Evolutionary conservation across 2,113 vertebrate species (phyloP), one percentile per base, ranked within the genome.

Genomic region (Pomatorhinus ruficollis): DNA sequence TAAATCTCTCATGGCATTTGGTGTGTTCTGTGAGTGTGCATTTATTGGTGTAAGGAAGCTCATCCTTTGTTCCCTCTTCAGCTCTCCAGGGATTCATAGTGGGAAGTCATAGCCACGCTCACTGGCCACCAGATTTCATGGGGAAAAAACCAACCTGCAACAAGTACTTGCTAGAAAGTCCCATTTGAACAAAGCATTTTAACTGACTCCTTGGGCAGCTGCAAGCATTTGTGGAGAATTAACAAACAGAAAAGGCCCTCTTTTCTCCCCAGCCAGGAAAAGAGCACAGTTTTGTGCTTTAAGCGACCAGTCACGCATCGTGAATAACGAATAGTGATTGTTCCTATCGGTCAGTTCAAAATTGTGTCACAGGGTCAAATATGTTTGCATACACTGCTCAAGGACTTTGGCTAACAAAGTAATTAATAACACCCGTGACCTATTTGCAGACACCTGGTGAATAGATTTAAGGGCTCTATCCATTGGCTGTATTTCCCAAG

Each of bases 351-450:
- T 56, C 79, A 83, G 68, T 91, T 89, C 56, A 95, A 96, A 94
- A 66, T 70, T 63, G 69, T 96, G 93, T 94, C 76, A 56, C 25
- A 28, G 64, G 76, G 92, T 96, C 95, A 94, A 81, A 90, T 90
- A 87, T 78, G 95, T 95, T 97, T 96, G 92, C 95, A 81, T 69
- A 92, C 76, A 81, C 72, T 87, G 85, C 30, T 96, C 47, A 83
- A 86, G 47, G 83, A 87, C 68, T 90, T 94, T 78, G 79, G 82
- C 79, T 81, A 88, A 88, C 1, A 1, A 86, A 94, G 63, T 83
- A 80, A 94, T 78, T 95, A 90, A 81, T 75, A 96, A 83, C 60
- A 92, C 63, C 37, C 27, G 0, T 86, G 75, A 83, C 54, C 75
- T 93, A 52, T 88, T 88, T 94, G 71, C 79, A 86, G 75, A 37